Percentiles rank a stretch among this genome's conserved stretches.
Conservation (phyloP, 2,113 vertebrate genomes). For the Oryzias celebensis region DNA sequence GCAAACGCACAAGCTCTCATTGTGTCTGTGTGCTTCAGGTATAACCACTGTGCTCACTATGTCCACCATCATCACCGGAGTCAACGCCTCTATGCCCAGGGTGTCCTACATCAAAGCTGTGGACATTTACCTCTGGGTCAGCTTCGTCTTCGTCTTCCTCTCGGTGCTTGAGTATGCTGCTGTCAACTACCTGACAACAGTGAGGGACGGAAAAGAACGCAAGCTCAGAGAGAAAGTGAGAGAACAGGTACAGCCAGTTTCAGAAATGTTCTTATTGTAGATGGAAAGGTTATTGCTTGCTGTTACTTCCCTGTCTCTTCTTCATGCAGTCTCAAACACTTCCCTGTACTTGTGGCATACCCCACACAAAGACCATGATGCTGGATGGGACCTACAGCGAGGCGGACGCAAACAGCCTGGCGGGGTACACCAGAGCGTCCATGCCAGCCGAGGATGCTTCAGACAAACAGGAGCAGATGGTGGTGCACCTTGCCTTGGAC, state of each 20-base stretch:
- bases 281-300: neutral
- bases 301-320: neutral
- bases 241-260: slow-evolving; percentile 54
- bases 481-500: slow-evolving; percentile 85
- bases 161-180: slow-evolving; percentile 82
- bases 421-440: slow-evolving; percentile 83
- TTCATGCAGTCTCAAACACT: slow-evolving; percentile 72
- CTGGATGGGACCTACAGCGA: slow-evolving; percentile 88
- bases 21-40: slow-evolving; percentile 65
- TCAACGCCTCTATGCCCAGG: slow-evolving; percentile 81
- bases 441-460: slow-evolving; percentile 78
- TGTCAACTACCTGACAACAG: slow-evolving; percentile 91
- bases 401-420: slow-evolving; percentile 87
- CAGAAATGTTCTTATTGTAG: neutral
- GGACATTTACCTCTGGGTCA: slow-evolving; percentile 82
- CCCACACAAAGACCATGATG: slow-evolving; percentile 86
- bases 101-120: slow-evolving; percentile 83
- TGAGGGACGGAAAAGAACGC: slow-evolving; percentile 85
- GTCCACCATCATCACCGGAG: slow-evolving; percentile 88
- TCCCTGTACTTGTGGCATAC: slow-evolving; percentile 84
- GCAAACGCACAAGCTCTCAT: neutral
- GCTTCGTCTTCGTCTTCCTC: slow-evolving; percentile 81
- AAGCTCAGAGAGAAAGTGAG: slow-evolving; percentile 84
- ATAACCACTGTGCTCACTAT: slow-evolving; percentile 94
- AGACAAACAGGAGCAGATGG: slow-evolving; percentile 86